Conservation (phyloP, 2,113 vertebrate genomes). For the Potamarius usumacintae region DNA sequence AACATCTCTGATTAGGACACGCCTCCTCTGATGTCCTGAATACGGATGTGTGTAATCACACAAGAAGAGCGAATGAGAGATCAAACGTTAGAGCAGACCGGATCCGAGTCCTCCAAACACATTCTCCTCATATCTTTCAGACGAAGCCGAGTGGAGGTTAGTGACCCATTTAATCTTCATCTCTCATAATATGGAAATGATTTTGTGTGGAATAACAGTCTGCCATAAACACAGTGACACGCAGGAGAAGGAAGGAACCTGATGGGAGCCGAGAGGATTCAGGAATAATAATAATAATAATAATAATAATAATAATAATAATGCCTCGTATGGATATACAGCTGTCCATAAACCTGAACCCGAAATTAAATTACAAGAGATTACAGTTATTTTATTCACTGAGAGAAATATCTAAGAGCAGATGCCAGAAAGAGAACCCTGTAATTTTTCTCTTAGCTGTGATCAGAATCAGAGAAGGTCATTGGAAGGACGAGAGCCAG, state of each 20-base stretch:
- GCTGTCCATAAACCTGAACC: constrained; percentile 41
- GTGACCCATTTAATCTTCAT: background rate
- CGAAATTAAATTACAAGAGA: constrained; percentile 59
- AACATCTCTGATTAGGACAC: too few species aligned
- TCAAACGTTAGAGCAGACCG: too few species aligned
- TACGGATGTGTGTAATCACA: too few species aligned
- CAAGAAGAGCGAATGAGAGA: too few species aligned
- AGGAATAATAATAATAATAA: background rate
- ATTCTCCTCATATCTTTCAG: too few species aligned
- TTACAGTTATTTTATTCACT: constrained; percentile 66
- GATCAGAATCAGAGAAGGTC: constrained; percentile 65
- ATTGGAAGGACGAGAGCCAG: constrained; percentile 53
- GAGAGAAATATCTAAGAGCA: constrained; percentile 66
- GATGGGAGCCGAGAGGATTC: background rate
- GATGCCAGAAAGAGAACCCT: constrained; percentile 58
- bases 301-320: background rate
- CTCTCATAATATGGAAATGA: background rate
- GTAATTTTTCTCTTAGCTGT: constrained; percentile 67
- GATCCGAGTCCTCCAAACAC: too few species aligned
- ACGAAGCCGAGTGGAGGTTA: background rate
- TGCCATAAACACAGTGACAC: too few species aligned
- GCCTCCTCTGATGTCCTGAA: too few species aligned
- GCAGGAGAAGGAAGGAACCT: background rate
- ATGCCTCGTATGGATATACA: constrained; percentile 56
- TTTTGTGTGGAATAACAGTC: background rate